Evolutionary conservation across 2,113 vertebrate species (phyloP), one percentile per base, ranked within the genome.

Genomic region (Uria lomvia): DNA sequence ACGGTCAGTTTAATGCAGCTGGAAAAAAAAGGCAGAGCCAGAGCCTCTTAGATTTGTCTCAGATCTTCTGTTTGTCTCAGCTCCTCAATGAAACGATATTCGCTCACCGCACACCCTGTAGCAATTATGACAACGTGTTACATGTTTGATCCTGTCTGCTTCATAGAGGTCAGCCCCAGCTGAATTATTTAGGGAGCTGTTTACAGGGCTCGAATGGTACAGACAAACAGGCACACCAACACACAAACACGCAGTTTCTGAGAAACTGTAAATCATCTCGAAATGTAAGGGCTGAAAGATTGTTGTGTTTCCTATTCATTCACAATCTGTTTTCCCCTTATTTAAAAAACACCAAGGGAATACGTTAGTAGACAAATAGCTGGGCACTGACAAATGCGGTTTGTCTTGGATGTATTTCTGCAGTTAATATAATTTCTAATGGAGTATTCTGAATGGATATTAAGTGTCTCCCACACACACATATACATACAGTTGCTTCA

Each of bases 1-100:
- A 93, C 15, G 77, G 88, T 92, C 96, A 86, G 92, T 89, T 97
- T 88, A 91, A 88, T 87, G 81, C 90, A 60, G 76, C 92, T 96
- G 34, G 5, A 89, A 71, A 75, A 89, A 67, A 73, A 90, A 95
- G 93, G 88, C 88, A 27, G 21, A 78, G 59, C 53, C 73, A 58
- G 63, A 3, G 1, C 63, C 95, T 93, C 90, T 86, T 72, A 50
- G n/a, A 18, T 38, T 94, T 86, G 47, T 91, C 88, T 96, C 88
- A n/a, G 90, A 22, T 45, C 66, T 88, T 67, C 2, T 17, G 7
- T 91, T 89, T 76, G 88, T 92, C 82, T 75, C 88, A 95, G 97
- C 72, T 68, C 59, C 77, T 42, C 19, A 36, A 93, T 32, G 74
- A 43, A 90, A 88, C 78, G 30, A 9, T 5, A 50, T 56, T 85